phyloP scores from a whole-genome alignment of 2,113 vertebrate genomes.

The Anarhynchus alexandrinus region DNA sequence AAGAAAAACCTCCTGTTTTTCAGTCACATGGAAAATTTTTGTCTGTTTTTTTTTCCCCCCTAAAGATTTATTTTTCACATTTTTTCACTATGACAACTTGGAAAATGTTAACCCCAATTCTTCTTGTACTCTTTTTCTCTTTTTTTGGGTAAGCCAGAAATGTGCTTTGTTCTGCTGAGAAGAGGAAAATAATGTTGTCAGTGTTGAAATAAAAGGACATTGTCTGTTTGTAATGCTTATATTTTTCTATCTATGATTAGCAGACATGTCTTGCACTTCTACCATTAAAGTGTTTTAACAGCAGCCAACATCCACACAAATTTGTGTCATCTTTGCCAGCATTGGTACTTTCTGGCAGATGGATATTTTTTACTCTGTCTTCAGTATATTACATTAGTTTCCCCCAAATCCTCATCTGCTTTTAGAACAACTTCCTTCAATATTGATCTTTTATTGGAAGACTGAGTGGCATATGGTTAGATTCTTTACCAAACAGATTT shows the following conservation, averaged over 20 bases:
- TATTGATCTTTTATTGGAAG: background rate
- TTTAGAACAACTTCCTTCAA: slow-evolving; percentile 7
- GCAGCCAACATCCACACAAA: background rate
- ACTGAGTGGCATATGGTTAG: background rate
- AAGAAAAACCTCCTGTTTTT: background rate
- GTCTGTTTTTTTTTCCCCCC: background rate
- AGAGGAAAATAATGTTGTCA: background rate
- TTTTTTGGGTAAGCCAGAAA: background rate
- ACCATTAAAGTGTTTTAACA: background rate
- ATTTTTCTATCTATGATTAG: background rate
- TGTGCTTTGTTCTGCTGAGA: background rate
- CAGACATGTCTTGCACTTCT: background rate
- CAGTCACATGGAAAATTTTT: background rate
- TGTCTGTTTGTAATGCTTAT: rapidly evolving
- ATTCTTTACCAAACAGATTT: background rate
- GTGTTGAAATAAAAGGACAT: background rate
- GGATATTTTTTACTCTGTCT: background rate
- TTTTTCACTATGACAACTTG: background rate
- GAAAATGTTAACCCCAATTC: background rate
- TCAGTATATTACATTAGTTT: background rate
- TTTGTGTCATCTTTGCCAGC: background rate
- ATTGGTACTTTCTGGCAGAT: background rate
- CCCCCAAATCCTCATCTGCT: background rate
- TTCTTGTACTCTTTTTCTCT: background rate
- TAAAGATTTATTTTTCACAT: background rate